These are phyloP conservation scores for Falco punctatus DNA, from an alignment of 2,113 vertebrate species.

Conservation along the genomic window DNA sequence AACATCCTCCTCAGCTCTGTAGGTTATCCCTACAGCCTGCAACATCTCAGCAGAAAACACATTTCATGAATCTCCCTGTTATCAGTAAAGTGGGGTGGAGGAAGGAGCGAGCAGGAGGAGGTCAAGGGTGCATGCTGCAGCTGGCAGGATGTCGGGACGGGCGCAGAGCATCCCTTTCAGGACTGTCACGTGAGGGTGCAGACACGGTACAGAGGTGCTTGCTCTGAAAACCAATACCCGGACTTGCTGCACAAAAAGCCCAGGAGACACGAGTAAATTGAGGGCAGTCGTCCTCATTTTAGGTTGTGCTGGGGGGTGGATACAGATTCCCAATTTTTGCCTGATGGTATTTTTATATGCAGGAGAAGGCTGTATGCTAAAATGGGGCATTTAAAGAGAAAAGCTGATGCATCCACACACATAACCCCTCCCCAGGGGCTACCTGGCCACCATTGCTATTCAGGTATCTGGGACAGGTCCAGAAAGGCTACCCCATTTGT, in stretches of 20 bases:
- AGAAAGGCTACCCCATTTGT: not conserved
- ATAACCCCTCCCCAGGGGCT: not conserved
- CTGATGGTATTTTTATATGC: conserved; percentile 31
- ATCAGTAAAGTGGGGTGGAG: not conserved
- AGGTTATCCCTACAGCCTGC: not conserved
- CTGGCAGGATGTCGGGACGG: rapidly evolving
- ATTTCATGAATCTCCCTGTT: not conserved
- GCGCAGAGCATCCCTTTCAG: rapidly evolving
- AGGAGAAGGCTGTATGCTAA: not conserved
- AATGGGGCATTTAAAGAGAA: conserved; percentile 29
- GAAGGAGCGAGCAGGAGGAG: not conserved
- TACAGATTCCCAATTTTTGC: conserved; percentile 23
- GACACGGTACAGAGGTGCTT: not conserved
- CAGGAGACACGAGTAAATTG: not conserved
- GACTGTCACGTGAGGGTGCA: rapidly evolving
- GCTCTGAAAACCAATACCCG: not conserved
- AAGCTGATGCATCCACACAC: conserved; percentile 3
- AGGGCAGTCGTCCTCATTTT: not conserved
- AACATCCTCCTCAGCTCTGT: not conserved
- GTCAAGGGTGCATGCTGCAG: not conserved
- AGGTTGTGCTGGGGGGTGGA: not conserved
- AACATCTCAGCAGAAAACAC: not conserved
- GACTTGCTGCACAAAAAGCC: not conserved
- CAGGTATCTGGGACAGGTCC: conserved; percentile 44
- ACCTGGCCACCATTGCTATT: conserved; percentile 6